Percentiles rank a stretch among this genome's conserved stretches.
These are phyloP conservation scores for Drosophila sp. DNA, from an alignment of 1,140 invertebrate species.

Conservation along the genomic window DNA sequence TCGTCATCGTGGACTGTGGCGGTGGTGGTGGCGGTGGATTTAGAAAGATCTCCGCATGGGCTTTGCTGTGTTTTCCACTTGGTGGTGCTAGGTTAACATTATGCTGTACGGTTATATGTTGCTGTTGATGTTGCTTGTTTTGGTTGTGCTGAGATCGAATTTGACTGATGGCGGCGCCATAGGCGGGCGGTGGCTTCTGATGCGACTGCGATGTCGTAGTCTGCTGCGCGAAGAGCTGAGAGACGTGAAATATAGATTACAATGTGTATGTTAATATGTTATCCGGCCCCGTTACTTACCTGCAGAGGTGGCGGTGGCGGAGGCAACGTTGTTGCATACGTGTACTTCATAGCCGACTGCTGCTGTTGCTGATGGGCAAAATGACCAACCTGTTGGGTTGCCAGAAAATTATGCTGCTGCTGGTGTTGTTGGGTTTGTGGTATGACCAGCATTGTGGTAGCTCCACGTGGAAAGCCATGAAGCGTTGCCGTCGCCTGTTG, in stretches of 20 bases:
- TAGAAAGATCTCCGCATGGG: constrained; percentile 66
- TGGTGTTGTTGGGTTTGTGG: constrained; percentile 65
- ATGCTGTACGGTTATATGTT: constrained; percentile 59
- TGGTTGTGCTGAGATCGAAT: constrained; percentile 84
- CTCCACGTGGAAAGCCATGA: constrained; percentile 55
- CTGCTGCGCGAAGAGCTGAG: constrained; percentile 74
- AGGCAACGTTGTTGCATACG: constrained; percentile 65
- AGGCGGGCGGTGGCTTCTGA: constrained; percentile 82
- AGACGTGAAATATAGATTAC: neutral
- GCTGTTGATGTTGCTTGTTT: constrained; percentile 70
- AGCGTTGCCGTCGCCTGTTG: constrained; percentile 7
- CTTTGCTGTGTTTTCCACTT: constrained; percentile 57
- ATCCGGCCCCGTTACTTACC: constrained; percentile 44
- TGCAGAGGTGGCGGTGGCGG: constrained; percentile 77
- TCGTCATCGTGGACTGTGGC: constrained; percentile 36
- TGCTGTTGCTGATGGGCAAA: constrained; percentile 61
- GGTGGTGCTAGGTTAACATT: constrained; percentile 65
- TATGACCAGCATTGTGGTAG: constrained; percentile 58
- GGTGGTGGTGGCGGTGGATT: constrained; percentile 71
- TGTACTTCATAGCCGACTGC: constrained; percentile 67
- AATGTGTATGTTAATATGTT: neutral
- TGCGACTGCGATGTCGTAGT: constrained; percentile 60
- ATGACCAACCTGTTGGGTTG: constrained; percentile 52
- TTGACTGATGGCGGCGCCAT: constrained; percentile 84
- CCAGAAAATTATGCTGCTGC: constrained; percentile 65